Evolutionary conservation across 2,888 invertebrate genomes (phyloP).

Genomic region (Tenthredo mesomela): DNA sequence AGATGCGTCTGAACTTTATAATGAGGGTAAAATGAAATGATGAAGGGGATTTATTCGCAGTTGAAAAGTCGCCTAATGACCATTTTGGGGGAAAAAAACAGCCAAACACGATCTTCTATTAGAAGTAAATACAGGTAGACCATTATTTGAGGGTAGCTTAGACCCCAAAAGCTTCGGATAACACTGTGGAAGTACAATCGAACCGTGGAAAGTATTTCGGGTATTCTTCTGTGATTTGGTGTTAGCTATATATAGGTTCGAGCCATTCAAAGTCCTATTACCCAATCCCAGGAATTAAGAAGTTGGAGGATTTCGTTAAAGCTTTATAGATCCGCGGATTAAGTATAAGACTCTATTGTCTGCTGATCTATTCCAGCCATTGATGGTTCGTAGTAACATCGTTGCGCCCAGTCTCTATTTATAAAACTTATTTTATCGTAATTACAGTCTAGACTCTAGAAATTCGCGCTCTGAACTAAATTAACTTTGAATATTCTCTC

Average conservation of each 20-base stretch:
- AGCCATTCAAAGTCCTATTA: slow-evolving; percentile 48
- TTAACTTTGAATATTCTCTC: slow-evolving; percentile 34
- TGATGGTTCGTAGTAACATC: slow-evolving; percentile 14
- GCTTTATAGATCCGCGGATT: slow-evolving; percentile 49
- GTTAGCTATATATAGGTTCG: slow-evolving; percentile 15
- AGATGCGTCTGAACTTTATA: neutral
- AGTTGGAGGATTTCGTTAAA: slow-evolving; percentile 42
- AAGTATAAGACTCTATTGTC: slow-evolving; percentile 45
- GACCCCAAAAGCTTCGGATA: slow-evolving; percentile 37
- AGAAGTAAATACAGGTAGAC: slow-evolving; percentile 32
- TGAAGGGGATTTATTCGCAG: neutral
- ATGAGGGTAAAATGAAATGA: neutral
- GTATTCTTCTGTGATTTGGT: slow-evolving; percentile 48
- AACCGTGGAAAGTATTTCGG: slow-evolving; percentile 48
- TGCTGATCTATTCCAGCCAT: slow-evolving; percentile 40
- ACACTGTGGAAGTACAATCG: slow-evolving; percentile 46
- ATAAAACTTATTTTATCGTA: slow-evolving; percentile 14
- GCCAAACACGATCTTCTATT: slow-evolving; percentile 24
- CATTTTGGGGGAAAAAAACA: neutral
- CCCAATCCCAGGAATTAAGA: slow-evolving; percentile 43
- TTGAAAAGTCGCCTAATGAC: slow-evolving; percentile 16
- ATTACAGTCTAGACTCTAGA: slow-evolving; percentile 14
- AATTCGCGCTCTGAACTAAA: neutral
- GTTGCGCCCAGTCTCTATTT: slow-evolving; percentile 23
- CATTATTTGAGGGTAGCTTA: slow-evolving; percentile 38